Conservation (phyloP, 2,113 vertebrate species). For the Pelmatolapia mariae region DNA sequence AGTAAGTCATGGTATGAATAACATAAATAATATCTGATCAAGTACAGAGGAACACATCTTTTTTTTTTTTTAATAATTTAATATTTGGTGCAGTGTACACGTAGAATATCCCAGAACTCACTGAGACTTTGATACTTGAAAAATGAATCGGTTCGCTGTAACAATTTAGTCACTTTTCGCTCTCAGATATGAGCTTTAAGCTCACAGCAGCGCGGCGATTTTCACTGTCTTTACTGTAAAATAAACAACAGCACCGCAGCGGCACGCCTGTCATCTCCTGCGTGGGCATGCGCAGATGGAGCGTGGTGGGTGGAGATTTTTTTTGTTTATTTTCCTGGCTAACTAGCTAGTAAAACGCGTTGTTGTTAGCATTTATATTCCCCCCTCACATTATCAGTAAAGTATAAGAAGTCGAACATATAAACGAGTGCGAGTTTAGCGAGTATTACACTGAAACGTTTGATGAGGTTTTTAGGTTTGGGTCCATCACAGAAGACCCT, state of each 20-base stretch:
- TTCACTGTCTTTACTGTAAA: not conserved
- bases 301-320: constrained; percentile 32
- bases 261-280: constrained; percentile 22
- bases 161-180: not conserved
- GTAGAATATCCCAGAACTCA: not conserved
- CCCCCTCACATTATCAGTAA: not conserved
- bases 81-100: not conserved
- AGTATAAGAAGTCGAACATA: not conserved
- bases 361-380: not conserved
- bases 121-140: not conserved
- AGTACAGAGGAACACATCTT: not conserved
- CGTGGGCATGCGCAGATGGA: not conserved
- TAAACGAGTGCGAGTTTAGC: not conserved
- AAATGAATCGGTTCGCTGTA: not conserved
- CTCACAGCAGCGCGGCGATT: not conserved
- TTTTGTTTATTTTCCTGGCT: constrained; percentile 60
- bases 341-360: not conserved
- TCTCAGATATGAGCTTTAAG: not conserved
- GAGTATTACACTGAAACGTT: not conserved
- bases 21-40: not conserved
- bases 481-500: not conserved
- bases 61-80: not conserved
- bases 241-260: not conserved
- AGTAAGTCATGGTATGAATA: not conserved
- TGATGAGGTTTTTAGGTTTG: not conserved